These are phyloP conservation scores for Megaceryle alcyon DNA, from an alignment of 2,797 vertebrate genomes.

Conservation along the genomic window DNA sequence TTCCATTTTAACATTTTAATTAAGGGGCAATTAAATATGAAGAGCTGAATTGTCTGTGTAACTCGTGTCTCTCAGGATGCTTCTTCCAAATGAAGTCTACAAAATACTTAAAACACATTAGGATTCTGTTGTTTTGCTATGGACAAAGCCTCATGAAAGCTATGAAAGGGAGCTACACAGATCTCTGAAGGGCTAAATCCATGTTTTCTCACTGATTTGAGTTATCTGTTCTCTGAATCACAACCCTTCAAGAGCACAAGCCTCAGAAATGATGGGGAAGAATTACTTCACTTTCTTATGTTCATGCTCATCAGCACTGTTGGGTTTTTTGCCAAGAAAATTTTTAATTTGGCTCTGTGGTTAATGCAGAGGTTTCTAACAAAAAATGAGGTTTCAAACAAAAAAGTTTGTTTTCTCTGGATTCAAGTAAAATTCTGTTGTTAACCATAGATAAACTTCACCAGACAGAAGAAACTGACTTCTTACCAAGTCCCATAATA, in stretches of 20 bases:
- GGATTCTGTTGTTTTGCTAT: not conserved
- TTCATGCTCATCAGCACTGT: not conserved
- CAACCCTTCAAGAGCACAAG: not conserved
- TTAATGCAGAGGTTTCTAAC: constrained; percentile 17
- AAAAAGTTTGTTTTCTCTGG: constrained; percentile 9
- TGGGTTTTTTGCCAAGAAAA: not conserved
- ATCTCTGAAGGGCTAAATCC: not conserved
- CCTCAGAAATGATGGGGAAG: not conserved
- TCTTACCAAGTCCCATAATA: constrained; percentile 10
- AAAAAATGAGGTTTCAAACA: not conserved
- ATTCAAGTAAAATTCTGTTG: constrained; percentile 25
- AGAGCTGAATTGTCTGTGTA: not conserved
- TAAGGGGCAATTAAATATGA: not conserved
- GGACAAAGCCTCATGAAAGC: not conserved
- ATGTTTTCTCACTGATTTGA: not conserved
- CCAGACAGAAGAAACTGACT: not conserved
- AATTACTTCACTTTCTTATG: not conserved
- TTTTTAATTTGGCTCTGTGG: not conserved
- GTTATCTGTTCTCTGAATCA: not conserved
- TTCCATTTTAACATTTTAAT: not conserved
- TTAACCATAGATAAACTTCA: not conserved
- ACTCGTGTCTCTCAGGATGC: not conserved
- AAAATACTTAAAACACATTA: not conserved
- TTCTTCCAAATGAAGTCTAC: not conserved
- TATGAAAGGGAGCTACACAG: not conserved